Evolutionary conservation across 1,140 invertebrate genomes (phyloP), one percentile per base, ranked within the genome.

Genomic region (Ceratosolen fusciceps): DNA sequence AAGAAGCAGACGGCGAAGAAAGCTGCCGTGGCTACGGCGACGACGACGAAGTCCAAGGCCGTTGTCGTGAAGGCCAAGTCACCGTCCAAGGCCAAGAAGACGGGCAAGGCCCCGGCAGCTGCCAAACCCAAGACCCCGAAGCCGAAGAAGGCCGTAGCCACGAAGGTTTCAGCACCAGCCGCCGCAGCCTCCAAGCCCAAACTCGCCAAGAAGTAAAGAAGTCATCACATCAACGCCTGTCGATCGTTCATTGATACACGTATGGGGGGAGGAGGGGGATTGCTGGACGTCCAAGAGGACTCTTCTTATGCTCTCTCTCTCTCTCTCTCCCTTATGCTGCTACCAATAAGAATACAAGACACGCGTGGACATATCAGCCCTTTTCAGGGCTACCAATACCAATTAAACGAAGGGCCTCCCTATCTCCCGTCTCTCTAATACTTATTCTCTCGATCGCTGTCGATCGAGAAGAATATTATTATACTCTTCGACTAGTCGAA

Each of bases 351-450:
- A n/a, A n/a, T n/a, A n/a, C n/a, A n/a, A n/a, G n/a, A n/a, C n/a
- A n/a, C n/a, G n/a, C n/a, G n/a, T n/a, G n/a, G n/a, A n/a, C n/a
- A 72, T 81, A 85, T 82, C 84, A 82, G 84, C 82, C 85, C 83
- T 86, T 86, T 85, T 85, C 56, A 85, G 81, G 85, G 80, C 84
- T 80, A 83, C 26, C 56, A 60, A 60, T 5, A 12, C 14, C 14
- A 8, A 12, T 21, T 5, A 16, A 54, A 54, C 52, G 52, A 21
- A 16, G 14, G 12, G 4, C 4, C 21, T n/a, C n/a, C n/a, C n/a
- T n/a, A n/a, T n/a, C n/a, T n/a, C n/a, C n/a, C n/a, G n/a, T n/a
- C n/a, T n/a, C n/a, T n/a, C n/a, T n/a, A n/a, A n/a, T n/a, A n/a
- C n/a, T n/a, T n/a, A n/a, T n/a, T n/a, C n/a, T n/a, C n/a, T n/a